Evolutionary conservation across 2,113 vertebrate species (phyloP), one percentile per base, ranked within the genome.

Genomic region (Pterophyllum scalare): DNA sequence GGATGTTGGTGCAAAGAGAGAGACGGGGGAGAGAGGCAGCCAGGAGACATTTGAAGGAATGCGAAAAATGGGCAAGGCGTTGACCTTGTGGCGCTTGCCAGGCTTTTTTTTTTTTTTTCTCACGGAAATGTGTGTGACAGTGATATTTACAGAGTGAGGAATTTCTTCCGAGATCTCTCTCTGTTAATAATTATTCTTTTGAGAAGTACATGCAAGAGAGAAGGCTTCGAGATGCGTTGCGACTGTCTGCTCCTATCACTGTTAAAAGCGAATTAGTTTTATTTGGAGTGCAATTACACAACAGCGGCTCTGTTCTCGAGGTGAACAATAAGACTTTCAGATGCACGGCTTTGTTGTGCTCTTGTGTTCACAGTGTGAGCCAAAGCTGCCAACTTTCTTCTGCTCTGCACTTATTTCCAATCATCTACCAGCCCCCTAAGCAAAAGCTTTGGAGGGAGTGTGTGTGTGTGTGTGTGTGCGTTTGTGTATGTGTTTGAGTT

Each of bases 291-390:
- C 65, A 72, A 87, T 91, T 78, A 77, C 67, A 86, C 81, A 91
- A 84, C 79, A 70, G 49, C 52, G 2, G 81, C 87, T 84, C 90
- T 86, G 80, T 90, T 83, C 40, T 80, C 46, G 2, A 46, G 80
- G 86, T 54, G 83, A 91, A 89, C 83, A 84, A 80, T 17, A 35
- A 65, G 72, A 84, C 74, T 84, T 72, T 79, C 67, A 81, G 54
- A 75, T 79, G 20, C 60, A 38, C 20, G 31, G 65, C 82, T 62
- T 2, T 89, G 80, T 81, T 90, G 65, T 72, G 9, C 79, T 82
- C 62, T 35, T 67, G 64, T 72, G 7, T 86, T 83, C 58, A 49
- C 70, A 85, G 77, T 31, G 77, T 52, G 28, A 88, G 77, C 56
- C 56, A 33, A 83, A 86, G 81, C 84, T 85, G 86, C 59, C 67